Percentiles rank a stretch among this genome's conserved stretches.
phyloP scores from a whole-genome alignment of 2,888 invertebrate genomes.

The Neoscelio sp. region DNA sequence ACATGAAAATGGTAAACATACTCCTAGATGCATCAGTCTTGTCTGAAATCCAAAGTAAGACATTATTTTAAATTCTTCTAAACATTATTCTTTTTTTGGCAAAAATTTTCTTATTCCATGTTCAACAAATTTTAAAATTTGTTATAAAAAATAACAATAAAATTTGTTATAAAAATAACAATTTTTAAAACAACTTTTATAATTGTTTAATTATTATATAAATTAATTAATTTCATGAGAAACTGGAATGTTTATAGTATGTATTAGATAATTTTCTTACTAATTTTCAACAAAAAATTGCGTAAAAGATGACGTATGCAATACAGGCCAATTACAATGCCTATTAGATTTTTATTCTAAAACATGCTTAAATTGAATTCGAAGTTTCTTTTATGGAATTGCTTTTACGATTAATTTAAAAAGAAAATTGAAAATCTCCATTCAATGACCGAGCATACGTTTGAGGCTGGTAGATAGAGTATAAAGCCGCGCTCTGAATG shows the following conservation, averaged over 20 bases:
- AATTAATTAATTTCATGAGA: too few species aligned
- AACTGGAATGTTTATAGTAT: background rate
- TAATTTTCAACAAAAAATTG: conserved; percentile 33
- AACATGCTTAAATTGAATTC: background rate
- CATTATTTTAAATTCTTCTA: too few species aligned
- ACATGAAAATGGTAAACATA: conserved; percentile 90
- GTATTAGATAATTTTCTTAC: conserved; percentile 32
- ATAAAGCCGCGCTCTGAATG: too few species aligned
- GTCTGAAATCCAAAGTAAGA: conserved; percentile 84
- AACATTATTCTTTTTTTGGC: too few species aligned
- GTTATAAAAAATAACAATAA: conserved; percentile 15
- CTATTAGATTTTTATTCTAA: conserved; percentile 28
- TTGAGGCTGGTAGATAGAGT: too few species aligned
- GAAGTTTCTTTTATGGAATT: background rate
- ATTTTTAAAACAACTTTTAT: background rate
- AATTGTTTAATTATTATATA: background rate
- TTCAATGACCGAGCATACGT: too few species aligned
- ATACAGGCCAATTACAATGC: conserved; percentile 27
- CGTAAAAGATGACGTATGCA: conserved; percentile 17
- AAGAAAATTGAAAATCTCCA: too few species aligned
- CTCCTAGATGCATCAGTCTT: conserved; percentile 89
- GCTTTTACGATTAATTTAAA: conserved; percentile 9
- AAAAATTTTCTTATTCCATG: background rate
- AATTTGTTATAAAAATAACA: background rate
- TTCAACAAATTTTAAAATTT: conserved; percentile 6